Conservation (phyloP, 64 coral and sea anemone genomes). For the Cladopsammia gracilis region DNA sequence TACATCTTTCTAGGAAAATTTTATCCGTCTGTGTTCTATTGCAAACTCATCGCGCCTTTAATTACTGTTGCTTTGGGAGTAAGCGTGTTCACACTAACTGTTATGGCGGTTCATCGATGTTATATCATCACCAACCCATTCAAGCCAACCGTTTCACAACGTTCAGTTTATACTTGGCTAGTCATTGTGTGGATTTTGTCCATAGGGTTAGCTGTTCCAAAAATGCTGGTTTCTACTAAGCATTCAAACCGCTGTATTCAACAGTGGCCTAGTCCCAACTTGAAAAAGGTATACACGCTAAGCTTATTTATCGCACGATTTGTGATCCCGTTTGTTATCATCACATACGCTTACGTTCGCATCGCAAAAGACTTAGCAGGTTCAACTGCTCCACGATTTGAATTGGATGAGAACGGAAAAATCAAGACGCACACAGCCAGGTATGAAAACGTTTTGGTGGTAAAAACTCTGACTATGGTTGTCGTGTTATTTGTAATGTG, state of each 20-base stretch:
- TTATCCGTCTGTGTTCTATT: neutral
- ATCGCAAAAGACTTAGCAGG: slow-evolving; percentile 38
- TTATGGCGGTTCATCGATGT: slow-evolving; percentile 54
- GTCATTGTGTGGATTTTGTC: slow-evolving; percentile 38
- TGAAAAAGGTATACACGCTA: slow-evolving; percentile 13
- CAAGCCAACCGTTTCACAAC: slow-evolving; percentile 32
- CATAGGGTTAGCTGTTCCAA: slow-evolving; percentile 4
- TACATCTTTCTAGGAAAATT: neutral
- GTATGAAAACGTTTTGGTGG: slow-evolving; percentile 29
- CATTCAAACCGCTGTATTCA: neutral
- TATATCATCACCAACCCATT: slow-evolving; percentile 53
- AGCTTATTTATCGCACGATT: slow-evolving; percentile 21
- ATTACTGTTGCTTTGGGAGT: slow-evolving; percentile 35
- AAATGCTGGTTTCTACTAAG: neutral
- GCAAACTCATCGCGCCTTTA: slow-evolving; percentile 28
- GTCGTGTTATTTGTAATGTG: slow-evolving; percentile 50
- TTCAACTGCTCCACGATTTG: neutral
- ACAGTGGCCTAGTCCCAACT: neutral
- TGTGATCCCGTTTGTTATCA: slow-evolving; percentile 24
- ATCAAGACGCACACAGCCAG: neutral
- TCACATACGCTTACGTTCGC: slow-evolving; percentile 30
- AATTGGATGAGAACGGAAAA: neutral
- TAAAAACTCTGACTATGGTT: slow-evolving; percentile 38
- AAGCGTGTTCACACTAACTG: slow-evolving; percentile 44
- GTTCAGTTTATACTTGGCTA: slow-evolving; percentile 11